Evolutionary conservation across 2,113 vertebrate species (phyloP).

Genomic region (Silurus meridionalis): DNA sequence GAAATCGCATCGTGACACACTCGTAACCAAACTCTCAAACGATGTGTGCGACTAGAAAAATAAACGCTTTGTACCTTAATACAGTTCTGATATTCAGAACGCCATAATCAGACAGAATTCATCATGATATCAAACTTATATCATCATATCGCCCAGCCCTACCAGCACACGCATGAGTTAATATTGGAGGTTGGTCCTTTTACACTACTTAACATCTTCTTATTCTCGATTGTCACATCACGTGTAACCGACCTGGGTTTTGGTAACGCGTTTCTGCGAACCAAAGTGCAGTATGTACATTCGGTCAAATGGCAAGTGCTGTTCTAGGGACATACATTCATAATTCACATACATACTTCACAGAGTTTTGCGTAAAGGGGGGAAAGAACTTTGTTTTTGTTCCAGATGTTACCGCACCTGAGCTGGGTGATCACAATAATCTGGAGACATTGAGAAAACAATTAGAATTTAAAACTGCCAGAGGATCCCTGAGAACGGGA

Average conservation of each 20-base stretch:
- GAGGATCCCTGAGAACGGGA: background rate
- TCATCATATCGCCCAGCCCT: background rate
- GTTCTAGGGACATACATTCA: constrained; percentile 71
- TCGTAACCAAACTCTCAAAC: no score
- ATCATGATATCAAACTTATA: background rate
- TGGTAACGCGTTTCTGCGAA: constrained; percentile 50
- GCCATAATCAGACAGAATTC: background rate
- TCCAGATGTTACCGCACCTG: background rate
- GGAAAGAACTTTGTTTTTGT: background rate
- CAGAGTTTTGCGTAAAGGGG: background rate
- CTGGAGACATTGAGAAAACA: background rate
- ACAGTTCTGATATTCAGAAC: background rate
- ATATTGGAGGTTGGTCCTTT: constrained; percentile 70
- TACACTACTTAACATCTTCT: constrained; percentile 55
- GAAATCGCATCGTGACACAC: background rate
- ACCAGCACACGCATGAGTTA: background rate
- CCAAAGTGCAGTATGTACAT: constrained; percentile 66
- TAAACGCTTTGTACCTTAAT: background rate
- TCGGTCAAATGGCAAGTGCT: constrained; percentile 67
- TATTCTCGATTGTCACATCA: constrained; percentile 29
- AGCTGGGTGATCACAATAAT: background rate
- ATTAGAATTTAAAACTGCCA: background rate
- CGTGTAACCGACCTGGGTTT: constrained; percentile 36
- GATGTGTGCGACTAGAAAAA: background rate
- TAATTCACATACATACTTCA: constrained; percentile 47